phyloP scores from a whole-genome alignment of 2,888 invertebrate species.

The Agrochola litura region DNA sequence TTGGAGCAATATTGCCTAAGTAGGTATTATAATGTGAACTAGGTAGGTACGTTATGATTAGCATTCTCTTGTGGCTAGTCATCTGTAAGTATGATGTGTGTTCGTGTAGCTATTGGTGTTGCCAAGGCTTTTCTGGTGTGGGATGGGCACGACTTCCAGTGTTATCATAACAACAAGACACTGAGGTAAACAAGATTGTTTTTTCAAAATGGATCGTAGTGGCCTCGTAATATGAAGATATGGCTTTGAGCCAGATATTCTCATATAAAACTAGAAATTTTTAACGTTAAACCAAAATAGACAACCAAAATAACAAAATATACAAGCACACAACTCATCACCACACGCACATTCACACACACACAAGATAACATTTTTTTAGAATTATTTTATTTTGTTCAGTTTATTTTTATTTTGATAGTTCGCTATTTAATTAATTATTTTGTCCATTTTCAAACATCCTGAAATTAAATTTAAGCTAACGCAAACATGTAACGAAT shows the following conservation, averaged over 20 bases:
- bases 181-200: slow-evolving; percentile 4
- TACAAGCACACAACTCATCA: too few relatives aligned
- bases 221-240: not conserved
- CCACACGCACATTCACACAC: too few relatives aligned
- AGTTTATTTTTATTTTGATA: too few relatives aligned
- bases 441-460: too few relatives aligned
- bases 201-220: not conserved
- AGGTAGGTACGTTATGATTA: slow-evolving; percentile 24
- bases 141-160: slow-evolving; percentile 6
- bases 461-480: too few relatives aligned
- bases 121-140: slow-evolving; percentile 46
- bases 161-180: slow-evolving; percentile 6
- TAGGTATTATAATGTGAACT: slow-evolving; percentile 29
- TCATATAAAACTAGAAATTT: not conserved
- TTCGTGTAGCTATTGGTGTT: slow-evolving; percentile 4
- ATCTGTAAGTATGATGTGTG: slow-evolving; percentile 28
- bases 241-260: not conserved
- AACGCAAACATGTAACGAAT: too few relatives aligned
- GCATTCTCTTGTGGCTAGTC: slow-evolving; percentile 41
- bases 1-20: slow-evolving; percentile 45
- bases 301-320: too few relatives aligned
- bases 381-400: too few relatives aligned
- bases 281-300: not conserved
- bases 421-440: too few relatives aligned
- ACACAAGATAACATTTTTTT: too few relatives aligned